Conservation (phyloP, 2,113 vertebrate genomes). For the Tamias sibiricus region DNA sequence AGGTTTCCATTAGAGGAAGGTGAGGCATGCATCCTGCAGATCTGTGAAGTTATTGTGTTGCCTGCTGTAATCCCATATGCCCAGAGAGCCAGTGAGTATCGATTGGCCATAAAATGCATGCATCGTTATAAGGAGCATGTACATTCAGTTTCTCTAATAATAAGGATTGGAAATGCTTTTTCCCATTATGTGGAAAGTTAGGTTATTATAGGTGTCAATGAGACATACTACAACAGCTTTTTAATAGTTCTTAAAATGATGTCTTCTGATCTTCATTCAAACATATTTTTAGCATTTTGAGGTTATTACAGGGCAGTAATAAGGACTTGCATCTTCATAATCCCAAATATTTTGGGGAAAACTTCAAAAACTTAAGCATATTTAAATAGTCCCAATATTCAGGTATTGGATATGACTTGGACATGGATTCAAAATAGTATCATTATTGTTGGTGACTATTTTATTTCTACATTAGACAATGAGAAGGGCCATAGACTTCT, state of each 20-base stretch:
- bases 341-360: neutral
- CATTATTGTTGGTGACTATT: neutral
- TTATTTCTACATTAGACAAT: neutral
- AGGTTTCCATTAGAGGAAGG: neutral
- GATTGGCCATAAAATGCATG: neutral
- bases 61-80: neutral
- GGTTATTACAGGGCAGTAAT: neutral
- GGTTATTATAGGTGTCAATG: neutral
- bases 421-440: neutral
- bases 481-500: constrained; percentile 62
- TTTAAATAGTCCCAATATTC: neutral
- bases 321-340: neutral
- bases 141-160: neutral
- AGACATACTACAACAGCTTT: constrained; percentile 18
- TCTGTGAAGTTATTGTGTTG: neutral
- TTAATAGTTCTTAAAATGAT: neutral
- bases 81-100: neutral
- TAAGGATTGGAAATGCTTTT: neutral
- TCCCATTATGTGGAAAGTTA: neutral
- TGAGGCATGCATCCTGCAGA: no score
- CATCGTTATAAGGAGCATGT: neutral
- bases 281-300: neutral
- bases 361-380: neutral
- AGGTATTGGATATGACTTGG: neutral
- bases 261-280: neutral